A percentile compares a stretch with the other conserved stretches of the same genome.
These are phyloP conservation scores for Fragum whitleyi DNA, from an alignment of 2,888 invertebrate genomes.

Conservation along the genomic window DNA sequence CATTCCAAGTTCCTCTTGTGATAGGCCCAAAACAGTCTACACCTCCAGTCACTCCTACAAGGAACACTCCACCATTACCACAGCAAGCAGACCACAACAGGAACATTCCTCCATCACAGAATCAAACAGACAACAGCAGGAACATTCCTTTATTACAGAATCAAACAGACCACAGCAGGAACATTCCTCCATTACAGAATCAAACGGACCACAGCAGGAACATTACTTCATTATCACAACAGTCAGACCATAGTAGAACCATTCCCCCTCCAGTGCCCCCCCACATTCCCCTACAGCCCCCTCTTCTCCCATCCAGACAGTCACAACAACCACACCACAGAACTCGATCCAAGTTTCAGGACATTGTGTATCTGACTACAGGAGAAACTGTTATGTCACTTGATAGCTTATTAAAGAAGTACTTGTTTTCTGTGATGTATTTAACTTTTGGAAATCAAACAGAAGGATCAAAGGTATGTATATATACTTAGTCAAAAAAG, in stretches of 20 bases:
- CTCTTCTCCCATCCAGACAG: slow-evolving; percentile 30
- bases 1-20: slow-evolving; percentile 78
- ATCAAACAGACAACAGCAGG: background rate
- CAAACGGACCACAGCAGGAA: too few relatives aligned
- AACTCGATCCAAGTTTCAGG: slow-evolving; percentile 44
- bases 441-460: slow-evolving; percentile 73
- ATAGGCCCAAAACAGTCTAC: slow-evolving; percentile 76
- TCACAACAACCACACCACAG: slow-evolving; percentile 46
- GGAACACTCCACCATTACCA: slow-evolving; percentile 53
- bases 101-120: background rate
- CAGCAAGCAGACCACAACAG: slow-evolving; percentile 38
- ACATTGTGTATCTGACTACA: slow-evolving; percentile 55
- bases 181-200: too few relatives aligned
- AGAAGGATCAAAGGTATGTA: slow-evolving; percentile 62
- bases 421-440: slow-evolving; percentile 74
- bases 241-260: slow-evolving; percentile 28
- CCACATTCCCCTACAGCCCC: slow-evolving; percentile 45
- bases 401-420: slow-evolving; percentile 51
- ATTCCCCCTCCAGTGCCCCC: slow-evolving; percentile 52
- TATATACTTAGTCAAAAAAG: too few relatives aligned
- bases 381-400: slow-evolving; percentile 56
- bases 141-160: slow-evolving; percentile 55
- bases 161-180: slow-evolving; percentile 30
- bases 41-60: slow-evolving; percentile 61
- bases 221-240: slow-evolving; percentile 55